Conservation (phyloP, 2,113 vertebrate species). For the Chauna torquata region DNA sequence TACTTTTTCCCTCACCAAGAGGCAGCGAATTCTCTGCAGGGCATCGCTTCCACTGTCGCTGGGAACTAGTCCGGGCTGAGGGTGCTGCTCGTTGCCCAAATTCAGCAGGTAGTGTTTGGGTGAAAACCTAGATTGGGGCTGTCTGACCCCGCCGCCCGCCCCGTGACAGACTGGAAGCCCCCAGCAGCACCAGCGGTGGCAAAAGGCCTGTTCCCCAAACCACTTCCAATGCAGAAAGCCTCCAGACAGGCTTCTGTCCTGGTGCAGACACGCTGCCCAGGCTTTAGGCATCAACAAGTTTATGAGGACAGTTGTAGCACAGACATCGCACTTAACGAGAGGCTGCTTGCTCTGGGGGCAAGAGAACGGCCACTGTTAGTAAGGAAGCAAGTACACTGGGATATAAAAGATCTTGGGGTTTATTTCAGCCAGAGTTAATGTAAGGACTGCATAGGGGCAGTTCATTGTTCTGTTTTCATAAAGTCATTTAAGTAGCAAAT, state of each 20-base stretch:
- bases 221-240: background rate
- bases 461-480: conserved; percentile 65
- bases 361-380: background rate
- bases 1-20: background rate
- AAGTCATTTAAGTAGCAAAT: conserved; percentile 69
- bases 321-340: background rate
- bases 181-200: background rate
- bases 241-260: background rate
- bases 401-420: conserved; percentile 34
- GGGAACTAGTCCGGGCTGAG: background rate
- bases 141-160: accelerated
- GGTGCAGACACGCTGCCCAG: accelerated
- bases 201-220: background rate
- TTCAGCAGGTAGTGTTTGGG: accelerated
- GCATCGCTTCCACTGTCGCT: accelerated
- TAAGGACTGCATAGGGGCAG: background rate
- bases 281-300: background rate
- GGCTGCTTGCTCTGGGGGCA: background rate
- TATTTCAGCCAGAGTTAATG: conserved; percentile 42
- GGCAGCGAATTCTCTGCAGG: background rate
- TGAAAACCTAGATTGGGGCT: no score
- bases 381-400: background rate
- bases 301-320: background rate
- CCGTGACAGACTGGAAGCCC: accelerated
- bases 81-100: background rate